Conservation (phyloP, 2,797 vertebrate species). For the Heliangelus exortis region DNA sequence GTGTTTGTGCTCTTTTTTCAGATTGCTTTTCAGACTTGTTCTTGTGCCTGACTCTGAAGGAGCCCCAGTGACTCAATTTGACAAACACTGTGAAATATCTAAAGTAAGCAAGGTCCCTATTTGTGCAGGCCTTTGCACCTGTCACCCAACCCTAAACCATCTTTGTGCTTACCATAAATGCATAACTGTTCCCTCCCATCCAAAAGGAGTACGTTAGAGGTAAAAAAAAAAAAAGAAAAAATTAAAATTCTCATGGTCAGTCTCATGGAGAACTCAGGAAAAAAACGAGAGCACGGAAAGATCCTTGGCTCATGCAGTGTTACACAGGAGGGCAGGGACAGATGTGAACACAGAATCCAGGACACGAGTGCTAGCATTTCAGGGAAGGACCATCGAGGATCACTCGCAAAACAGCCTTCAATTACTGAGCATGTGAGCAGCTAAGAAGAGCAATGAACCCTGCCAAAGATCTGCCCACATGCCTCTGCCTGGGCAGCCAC, state of each 20-base stretch:
- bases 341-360: neutral
- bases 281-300: neutral
- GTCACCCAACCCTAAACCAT: neutral
- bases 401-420: neutral
- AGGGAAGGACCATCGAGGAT: neutral
- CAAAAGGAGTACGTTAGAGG: neutral
- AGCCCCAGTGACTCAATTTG: neutral
- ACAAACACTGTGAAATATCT: neutral
- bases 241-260: neutral
- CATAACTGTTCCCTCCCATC: neutral
- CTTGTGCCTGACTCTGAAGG: neutral
- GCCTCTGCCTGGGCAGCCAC: neutral
- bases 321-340: neutral
- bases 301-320: neutral
- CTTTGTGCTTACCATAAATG: neutral
- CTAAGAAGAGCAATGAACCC: neutral
- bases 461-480: neutral
- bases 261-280: neutral
- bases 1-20: constrained; percentile 1
- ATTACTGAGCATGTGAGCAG: neutral
- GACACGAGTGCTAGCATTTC: rapidly evolving
- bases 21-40: neutral
- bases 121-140: neutral
- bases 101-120: neutral
- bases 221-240: no score